Evolutionary conservation across 1,140 invertebrate genomes (phyloP).

Genomic region (Triops longicaudatus): DNA sequence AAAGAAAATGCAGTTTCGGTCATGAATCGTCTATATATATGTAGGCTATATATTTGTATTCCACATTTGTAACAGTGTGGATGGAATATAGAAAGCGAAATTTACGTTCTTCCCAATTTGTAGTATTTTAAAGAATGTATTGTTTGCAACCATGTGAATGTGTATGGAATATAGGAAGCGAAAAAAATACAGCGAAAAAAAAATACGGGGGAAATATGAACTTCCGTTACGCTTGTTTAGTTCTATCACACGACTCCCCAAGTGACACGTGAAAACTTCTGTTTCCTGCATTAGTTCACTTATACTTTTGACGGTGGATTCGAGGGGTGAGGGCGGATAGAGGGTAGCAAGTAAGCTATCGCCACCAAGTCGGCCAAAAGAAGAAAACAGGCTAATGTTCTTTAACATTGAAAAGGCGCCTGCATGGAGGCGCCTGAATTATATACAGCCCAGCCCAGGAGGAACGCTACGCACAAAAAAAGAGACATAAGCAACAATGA

Average conservation of each 20-base stretch:
- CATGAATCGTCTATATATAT: no score
- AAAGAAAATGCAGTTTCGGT: no score
- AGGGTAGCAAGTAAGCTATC: no score
- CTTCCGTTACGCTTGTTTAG: background rate
- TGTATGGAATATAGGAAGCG: background rate
- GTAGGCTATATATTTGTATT: no score
- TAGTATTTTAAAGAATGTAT: no score
- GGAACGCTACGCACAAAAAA: background rate
- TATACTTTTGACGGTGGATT: no score
- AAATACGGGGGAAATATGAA: background rate
- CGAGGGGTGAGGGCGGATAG: no score
- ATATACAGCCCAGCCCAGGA: background rate
- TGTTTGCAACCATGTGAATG: no score
- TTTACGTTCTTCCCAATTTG: no score
- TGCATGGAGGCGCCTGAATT: conserved; percentile 3
- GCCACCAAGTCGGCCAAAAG: background rate
- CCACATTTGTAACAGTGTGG: no score
- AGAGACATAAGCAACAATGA: no score
- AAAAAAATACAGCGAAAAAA: background rate
- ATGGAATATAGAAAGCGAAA: no score
- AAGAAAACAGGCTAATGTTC: background rate
- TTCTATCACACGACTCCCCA: background rate
- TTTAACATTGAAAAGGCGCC: background rate
- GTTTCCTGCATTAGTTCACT: background rate
- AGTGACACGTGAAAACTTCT: conserved; percentile 2